Percentiles rank a stretch among this genome's conserved stretches.
phyloP scores from a whole-genome alignment of 1,140 invertebrate species.

The Pachypeltis micranthus region DNA sequence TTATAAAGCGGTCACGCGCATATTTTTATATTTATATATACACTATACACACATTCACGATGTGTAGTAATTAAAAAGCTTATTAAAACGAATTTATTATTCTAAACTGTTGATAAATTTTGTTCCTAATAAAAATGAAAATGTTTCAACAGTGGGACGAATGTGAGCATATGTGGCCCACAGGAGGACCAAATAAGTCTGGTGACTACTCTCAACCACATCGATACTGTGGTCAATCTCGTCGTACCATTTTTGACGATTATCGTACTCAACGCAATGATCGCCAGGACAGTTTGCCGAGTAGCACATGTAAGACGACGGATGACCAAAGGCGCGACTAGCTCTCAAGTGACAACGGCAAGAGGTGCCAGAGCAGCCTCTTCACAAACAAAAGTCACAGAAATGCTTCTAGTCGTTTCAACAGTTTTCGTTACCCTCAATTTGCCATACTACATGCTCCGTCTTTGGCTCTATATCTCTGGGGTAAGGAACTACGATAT shows the following conservation, averaged over 20 bases:
- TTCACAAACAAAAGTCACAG: constrained; percentile 57
- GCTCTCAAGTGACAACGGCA: background rate
- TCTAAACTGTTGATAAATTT: constrained; percentile 1
- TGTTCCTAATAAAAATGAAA: too few species aligned
- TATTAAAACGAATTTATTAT: too few species aligned
- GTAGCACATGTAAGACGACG: constrained; percentile 41
- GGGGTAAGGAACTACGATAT: too few species aligned
- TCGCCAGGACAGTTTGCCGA: constrained; percentile 49
- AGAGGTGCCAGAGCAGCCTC: constrained; percentile 24
- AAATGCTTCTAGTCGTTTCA: constrained; percentile 69
- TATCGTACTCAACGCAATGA: constrained; percentile 55
- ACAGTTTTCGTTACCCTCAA: constrained; percentile 67
- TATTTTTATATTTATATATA: too few species aligned
- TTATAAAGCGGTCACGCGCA: too few species aligned
- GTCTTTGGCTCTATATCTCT: constrained; percentile 43
- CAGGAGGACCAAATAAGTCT: constrained; percentile 35
- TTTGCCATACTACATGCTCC: constrained; percentile 55
- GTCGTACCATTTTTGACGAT: constrained; percentile 57
- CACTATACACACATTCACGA: too few species aligned
- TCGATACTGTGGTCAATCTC: constrained; percentile 58
- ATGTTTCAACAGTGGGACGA: constrained; percentile 27
- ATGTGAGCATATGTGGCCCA: constrained; percentile 36
- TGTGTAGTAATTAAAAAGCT: too few species aligned
- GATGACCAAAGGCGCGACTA: constrained; percentile 33
- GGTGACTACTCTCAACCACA: constrained; percentile 49